phyloP scores from a whole-genome alignment of 2,888 invertebrate species.

The Gisinianus flammeolus region DNA sequence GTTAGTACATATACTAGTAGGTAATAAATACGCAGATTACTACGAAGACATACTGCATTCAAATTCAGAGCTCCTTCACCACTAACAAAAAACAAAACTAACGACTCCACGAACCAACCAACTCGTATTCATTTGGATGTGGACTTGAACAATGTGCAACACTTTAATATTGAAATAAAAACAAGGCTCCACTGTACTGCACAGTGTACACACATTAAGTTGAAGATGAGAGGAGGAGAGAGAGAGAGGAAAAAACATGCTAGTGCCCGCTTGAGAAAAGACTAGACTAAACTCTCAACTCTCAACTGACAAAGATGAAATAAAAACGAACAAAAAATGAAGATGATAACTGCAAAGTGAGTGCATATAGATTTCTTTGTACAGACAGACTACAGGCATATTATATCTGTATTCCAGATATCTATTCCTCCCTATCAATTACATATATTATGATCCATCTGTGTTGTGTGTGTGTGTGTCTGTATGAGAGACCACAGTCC shows the following conservation, averaged over 20 bases:
- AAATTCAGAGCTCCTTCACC: background rate
- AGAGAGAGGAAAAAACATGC: background rate
- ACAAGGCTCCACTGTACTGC: slow-evolving; percentile 14
- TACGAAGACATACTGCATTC: too few relatives aligned
- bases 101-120: background rate
- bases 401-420: too few relatives aligned
- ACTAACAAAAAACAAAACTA: background rate
- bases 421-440: too few relatives aligned
- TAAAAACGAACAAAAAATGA: slow-evolving; percentile 1
- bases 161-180: background rate
- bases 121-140: background rate
- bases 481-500: too few relatives aligned
- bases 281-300: background rate
- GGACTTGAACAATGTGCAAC: background rate
- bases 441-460: too few relatives aligned
- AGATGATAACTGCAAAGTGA: slow-evolving; percentile 18
- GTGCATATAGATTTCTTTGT: too few relatives aligned
- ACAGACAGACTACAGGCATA: too few relatives aligned
- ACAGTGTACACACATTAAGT: too few relatives aligned
- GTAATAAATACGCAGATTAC: too few relatives aligned
- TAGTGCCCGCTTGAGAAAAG: background rate
- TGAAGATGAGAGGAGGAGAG: background rate
- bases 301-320: slow-evolving; percentile 14
- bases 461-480: too few relatives aligned
- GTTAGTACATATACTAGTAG: too few relatives aligned